phyloP scores from a whole-genome alignment of 2,888 invertebrate species.

The Lepidocyrtinus sp. region DNA sequence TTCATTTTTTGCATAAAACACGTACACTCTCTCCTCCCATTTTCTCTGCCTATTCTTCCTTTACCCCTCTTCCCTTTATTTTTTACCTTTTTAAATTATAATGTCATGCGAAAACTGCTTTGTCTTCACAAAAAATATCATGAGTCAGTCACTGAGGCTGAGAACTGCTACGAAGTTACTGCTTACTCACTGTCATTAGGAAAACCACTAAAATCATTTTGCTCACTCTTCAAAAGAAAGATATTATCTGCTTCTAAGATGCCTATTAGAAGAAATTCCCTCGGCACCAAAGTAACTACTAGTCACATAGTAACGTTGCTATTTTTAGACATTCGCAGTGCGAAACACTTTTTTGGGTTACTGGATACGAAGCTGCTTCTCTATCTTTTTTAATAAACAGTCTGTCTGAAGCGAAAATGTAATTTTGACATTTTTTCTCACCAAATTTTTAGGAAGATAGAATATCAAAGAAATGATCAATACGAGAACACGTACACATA shows the following conservation, averaged over 20 bases:
- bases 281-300: neutral
- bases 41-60: constrained; percentile 5
- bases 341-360: too few species aligned
- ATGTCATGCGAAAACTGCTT: constrained; percentile 2
- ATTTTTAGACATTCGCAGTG: too few species aligned
- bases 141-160: neutral
- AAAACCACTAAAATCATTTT: constrained; percentile 33
- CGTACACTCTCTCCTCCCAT: neutral
- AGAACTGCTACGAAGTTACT: constrained; percentile 1
- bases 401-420: too few species aligned
- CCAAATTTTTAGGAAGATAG: too few species aligned
- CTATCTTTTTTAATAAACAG: too few species aligned
- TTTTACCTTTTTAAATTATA: neutral
- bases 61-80: neutral
- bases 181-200: constrained; percentile 16
- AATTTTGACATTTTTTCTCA: too few species aligned
- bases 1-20: constrained; percentile 22
- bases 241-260: too few species aligned
- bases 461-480: too few species aligned
- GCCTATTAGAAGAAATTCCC: neutral
- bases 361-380: too few species aligned
- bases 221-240: neutral
- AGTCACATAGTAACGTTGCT: neutral
- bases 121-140: neutral
- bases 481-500: too few species aligned